Evolutionary conservation across 2,888 invertebrate genomes (phyloP).

Genomic region (Sarcophaga rosellei): DNA sequence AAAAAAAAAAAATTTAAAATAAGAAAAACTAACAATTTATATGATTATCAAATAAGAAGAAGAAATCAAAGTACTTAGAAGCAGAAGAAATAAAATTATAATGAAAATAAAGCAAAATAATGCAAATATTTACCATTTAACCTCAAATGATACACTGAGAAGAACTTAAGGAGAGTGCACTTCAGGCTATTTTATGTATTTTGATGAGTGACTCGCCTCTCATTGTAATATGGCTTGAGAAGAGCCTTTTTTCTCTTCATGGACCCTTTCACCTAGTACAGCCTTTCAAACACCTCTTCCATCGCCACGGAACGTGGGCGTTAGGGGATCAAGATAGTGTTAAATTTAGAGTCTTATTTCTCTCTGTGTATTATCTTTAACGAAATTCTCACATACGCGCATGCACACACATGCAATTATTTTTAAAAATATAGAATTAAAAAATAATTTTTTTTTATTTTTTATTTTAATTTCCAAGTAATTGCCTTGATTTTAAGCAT

Average conservation of each 20-base stretch:
- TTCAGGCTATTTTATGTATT: too few species aligned
- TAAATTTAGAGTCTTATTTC: neutral
- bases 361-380: constrained; percentile 25
- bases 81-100: constrained; percentile 12
- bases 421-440: constrained; percentile 16
- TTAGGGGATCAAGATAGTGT: neutral
- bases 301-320: too few species aligned
- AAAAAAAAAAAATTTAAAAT: neutral
- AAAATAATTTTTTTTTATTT: constrained; percentile 21
- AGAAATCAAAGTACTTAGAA: constrained; percentile 1
- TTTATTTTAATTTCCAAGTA: constrained; percentile 7
- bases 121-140: constrained; percentile 22
- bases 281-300: too few species aligned
- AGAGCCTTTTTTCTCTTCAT: too few species aligned
- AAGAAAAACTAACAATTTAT: neutral
- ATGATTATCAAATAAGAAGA: constrained; percentile 15
- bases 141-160: constrained; percentile 22
- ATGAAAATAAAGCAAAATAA: constrained; percentile 25
- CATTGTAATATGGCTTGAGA: too few species aligned
- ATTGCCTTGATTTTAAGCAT: constrained; percentile 27
- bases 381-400: constrained; percentile 24
- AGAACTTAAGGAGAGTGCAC: neutral
- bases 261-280: too few species aligned
- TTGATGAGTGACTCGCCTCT: too few species aligned
- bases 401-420: constrained; percentile 1